Evolutionary conservation across 2,113 vertebrate genomes (phyloP).

Genomic region (Gnathonemus echidnorhynchus): DNA sequence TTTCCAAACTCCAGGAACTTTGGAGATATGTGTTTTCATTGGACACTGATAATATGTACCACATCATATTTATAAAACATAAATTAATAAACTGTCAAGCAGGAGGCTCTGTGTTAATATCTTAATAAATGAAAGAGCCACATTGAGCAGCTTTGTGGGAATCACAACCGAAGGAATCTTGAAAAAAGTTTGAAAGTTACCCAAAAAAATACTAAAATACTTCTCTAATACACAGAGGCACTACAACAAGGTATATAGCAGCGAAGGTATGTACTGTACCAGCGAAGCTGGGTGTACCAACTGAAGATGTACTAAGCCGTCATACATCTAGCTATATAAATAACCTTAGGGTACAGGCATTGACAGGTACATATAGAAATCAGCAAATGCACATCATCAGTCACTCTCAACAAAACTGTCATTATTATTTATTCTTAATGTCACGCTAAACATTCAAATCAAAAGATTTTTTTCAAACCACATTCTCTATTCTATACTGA

Average conservation of each 20-base stretch:
- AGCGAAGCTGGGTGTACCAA: background rate
- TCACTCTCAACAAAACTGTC: background rate
- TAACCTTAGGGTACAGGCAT: background rate
- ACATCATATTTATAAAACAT: background rate
- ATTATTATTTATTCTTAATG: background rate
- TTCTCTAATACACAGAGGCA: background rate
- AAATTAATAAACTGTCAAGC: background rate
- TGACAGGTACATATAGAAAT: background rate
- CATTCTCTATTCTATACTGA: background rate
- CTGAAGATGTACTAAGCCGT: background rate
- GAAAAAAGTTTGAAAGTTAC: background rate
- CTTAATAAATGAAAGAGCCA: background rate
- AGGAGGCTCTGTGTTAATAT: background rate
- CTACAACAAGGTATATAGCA: background rate
- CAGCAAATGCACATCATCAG: background rate
- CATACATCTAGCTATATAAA: background rate
- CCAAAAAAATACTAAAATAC: background rate
- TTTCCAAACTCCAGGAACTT: background rate
- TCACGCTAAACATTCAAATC: background rate
- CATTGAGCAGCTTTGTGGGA: background rate
- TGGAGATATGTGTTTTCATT: background rate
- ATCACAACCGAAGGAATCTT: background rate
- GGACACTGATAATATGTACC: background rate
- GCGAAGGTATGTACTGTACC: background rate
- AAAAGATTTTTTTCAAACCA: background rate